phyloP scores from a whole-genome alignment of 2,888 invertebrate species.

The Latheticus oryzae region DNA sequence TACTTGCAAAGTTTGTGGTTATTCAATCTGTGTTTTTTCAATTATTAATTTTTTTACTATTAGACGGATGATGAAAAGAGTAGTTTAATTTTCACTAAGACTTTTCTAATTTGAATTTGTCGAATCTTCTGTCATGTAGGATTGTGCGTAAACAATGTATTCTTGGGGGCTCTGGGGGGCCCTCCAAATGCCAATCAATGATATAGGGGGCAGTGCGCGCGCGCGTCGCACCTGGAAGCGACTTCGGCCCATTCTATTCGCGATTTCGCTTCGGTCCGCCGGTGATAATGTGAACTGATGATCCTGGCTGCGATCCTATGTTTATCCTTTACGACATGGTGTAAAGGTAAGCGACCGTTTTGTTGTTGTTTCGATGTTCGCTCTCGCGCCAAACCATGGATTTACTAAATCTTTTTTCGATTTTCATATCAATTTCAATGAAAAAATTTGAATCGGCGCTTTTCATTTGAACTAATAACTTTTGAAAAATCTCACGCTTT shows the following conservation, averaged over 20 bases:
- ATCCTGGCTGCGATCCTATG: conserved; percentile 38
- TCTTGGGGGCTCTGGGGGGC: conserved; percentile 51
- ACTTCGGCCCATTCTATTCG: conserved; percentile 51
- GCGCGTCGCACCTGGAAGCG: conserved; percentile 61
- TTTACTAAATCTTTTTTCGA: no score
- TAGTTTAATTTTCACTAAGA: no score
- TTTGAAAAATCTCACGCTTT: no score
- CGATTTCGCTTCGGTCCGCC: conserved; percentile 42
- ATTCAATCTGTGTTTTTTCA: no score
- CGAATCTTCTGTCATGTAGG: no score
- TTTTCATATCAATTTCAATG: no score
- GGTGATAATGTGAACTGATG: conserved; percentile 46
- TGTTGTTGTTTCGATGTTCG: conserved; percentile 27
- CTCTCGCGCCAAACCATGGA: background rate
- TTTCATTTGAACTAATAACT: no score
- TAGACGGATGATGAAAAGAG: no score
- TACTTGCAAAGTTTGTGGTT: no score
- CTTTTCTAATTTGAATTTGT: no score
- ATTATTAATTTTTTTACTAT: no score
- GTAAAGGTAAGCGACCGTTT: conserved; percentile 47
- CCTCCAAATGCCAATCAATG: conserved; percentile 61
- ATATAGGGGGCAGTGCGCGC: conserved; percentile 56
- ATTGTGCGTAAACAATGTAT: conserved; percentile 54
- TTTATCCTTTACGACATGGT: conserved; percentile 47
- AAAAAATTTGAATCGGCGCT: no score